A percentile compares a stretch with the other conserved stretches of the same genome.
Conservation (phyloP, 2,113 vertebrate species). For the Bufo gargarizans region DNA sequence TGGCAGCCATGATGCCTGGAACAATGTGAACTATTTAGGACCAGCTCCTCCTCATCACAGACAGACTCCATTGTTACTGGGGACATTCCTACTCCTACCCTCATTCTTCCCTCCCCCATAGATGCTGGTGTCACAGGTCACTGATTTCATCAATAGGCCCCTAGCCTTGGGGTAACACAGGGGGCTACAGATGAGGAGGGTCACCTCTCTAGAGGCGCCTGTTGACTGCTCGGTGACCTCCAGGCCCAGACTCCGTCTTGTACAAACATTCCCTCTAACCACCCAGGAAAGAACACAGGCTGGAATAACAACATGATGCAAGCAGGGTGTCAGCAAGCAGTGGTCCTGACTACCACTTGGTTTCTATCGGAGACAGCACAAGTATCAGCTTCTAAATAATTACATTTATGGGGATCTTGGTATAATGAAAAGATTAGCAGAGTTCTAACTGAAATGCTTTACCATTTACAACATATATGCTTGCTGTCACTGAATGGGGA, state of each 20-base stretch:
- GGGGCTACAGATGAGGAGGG: neutral
- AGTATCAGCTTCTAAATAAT: no score
- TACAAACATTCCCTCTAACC: slow-evolving; percentile 24
- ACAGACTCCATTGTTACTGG: slow-evolving; percentile 1
- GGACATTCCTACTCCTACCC: neutral
- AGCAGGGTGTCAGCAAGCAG: neutral
- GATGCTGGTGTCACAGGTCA: slow-evolving; percentile 1
- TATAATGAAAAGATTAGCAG: no score
- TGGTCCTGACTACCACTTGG: no score
- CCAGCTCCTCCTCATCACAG: neutral
- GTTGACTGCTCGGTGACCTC: slow-evolving; percentile 10
- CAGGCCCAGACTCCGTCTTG: slow-evolving; percentile 5
- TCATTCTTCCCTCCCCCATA: neutral
- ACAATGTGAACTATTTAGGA: slow-evolving; percentile 23
- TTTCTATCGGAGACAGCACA: neutral
- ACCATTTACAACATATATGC: no score
- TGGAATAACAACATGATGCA: no score
- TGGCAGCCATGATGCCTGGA: neutral
- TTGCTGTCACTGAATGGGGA: no score
- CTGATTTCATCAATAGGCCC: neutral
- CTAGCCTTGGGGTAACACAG: neutral
- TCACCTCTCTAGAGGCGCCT: neutral
- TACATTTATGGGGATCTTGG: no score
- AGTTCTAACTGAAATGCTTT: no score
- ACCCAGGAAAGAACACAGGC: slow-evolving; percentile 5